Evolutionary conservation across 2,797 vertebrate species (phyloP).

Genomic region (Molossus molossus): DNA sequence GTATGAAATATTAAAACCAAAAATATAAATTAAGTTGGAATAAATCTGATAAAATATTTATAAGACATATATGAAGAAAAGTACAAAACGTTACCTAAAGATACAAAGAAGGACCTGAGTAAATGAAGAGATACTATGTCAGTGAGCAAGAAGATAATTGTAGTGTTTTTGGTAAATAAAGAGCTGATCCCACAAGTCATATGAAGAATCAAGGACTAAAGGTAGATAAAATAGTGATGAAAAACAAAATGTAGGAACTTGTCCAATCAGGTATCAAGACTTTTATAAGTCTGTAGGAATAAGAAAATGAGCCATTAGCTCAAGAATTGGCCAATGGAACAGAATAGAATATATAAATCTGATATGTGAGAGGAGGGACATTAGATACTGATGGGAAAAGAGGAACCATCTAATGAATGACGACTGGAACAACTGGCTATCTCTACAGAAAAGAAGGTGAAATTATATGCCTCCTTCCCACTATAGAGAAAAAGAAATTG

Average conservation of each 20-base stretch:
- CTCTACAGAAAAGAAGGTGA: background rate
- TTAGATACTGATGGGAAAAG: background rate
- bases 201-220: background rate
- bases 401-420: background rate
- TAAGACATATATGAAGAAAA: background rate
- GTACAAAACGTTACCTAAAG: background rate
- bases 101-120: background rate
- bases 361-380: background rate
- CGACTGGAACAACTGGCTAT: background rate
- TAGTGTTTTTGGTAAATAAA: background rate
- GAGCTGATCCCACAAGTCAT: background rate
- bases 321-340: background rate
- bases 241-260: background rate
- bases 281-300: background rate
- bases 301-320: background rate
- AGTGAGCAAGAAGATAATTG: background rate
- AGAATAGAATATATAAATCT: background rate
- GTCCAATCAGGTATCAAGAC: background rate
- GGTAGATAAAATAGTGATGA: background rate
- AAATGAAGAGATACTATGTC: background rate
- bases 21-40: background rate
- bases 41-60: background rate
- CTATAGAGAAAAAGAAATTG: constrained; percentile 2
- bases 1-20: constrained; percentile 12
- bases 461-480: background rate